Evolutionary conservation across 1,140 invertebrate species (phyloP).

Genomic region (Saccostrea echinata): DNA sequence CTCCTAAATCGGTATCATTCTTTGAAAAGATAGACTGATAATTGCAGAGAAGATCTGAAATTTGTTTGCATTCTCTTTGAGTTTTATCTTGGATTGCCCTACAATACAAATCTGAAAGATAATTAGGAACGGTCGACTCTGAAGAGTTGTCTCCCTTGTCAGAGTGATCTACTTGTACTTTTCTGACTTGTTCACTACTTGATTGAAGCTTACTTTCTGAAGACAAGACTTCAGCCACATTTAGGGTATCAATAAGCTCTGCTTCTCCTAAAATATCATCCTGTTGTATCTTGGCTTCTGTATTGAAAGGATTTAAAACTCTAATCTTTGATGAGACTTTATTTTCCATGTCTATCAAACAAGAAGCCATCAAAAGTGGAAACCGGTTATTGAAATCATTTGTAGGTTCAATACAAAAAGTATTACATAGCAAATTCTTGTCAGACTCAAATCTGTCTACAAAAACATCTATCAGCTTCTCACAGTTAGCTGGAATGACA

Average conservation of each 20-base stretch:
- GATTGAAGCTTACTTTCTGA: not conserved
- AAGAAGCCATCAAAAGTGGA: constrained; percentile 29
- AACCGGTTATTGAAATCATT: not conserved
- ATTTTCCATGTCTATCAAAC: constrained; percentile 3
- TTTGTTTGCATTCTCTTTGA: not conserved
- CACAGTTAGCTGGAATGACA: constrained; percentile 24
- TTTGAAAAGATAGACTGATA: constrained; percentile 42
- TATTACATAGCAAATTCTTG: not conserved
- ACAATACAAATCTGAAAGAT: not conserved
- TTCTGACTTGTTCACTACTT: not conserved
- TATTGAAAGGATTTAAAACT: constrained; percentile 10
- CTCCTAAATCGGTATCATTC: constrained; percentile 44
- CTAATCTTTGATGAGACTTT: not conserved
- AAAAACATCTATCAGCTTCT: constrained; percentile 46
- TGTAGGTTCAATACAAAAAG: constrained; percentile 31
- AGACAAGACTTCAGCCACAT: not conserved
- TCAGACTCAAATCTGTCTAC: constrained; percentile 15
- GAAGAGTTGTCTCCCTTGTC: not conserved
- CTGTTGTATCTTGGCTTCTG: not conserved
- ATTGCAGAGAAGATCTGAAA: not conserved
- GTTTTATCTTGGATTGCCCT: not conserved
- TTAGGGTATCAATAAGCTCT: not conserved
- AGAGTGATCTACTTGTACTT: not conserved
- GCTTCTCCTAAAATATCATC: constrained; percentile 16
- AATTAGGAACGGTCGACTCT: not conserved